phyloP scores from a whole-genome alignment of 2,888 invertebrate species.

The Carpatolechia fugitivella region DNA sequence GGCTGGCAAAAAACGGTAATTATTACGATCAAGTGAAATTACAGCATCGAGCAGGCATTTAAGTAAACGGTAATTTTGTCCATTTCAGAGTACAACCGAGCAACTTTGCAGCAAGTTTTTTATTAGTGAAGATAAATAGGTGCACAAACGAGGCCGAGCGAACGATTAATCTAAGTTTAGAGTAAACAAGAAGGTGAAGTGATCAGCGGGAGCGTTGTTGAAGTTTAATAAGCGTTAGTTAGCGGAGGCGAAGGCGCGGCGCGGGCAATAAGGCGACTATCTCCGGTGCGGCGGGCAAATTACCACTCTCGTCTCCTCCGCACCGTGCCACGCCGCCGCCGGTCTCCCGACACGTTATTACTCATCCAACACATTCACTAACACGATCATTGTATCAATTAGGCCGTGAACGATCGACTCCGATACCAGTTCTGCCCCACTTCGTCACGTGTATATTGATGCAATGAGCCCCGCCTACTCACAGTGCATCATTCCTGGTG shows the following conservation, averaged over 20 bases:
- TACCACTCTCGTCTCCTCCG: conserved; percentile 34
- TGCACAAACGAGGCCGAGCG: conserved; percentile 48
- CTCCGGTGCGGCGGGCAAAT: conserved; percentile 65
- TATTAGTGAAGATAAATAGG: conserved; percentile 55
- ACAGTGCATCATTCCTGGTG: not conserved
- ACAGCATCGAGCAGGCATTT: conserved; percentile 3
- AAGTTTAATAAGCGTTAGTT: conserved; percentile 79
- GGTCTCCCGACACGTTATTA: conserved; percentile 35
- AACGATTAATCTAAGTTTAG: conserved; percentile 77
- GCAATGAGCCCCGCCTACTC: conserved; percentile 4
- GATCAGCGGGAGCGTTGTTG: conserved; percentile 75
- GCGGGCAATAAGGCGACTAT: conserved; percentile 34
- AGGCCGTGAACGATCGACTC: conserved; percentile 37
- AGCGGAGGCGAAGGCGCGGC: conserved; percentile 57
- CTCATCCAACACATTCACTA: conserved; percentile 34
- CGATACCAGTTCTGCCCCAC: conserved; percentile 25
- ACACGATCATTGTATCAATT: conserved; percentile 40
- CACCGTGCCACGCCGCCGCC: conserved; percentile 21
- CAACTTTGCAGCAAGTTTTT: conserved; percentile 29
- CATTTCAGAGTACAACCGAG: conserved; percentile 10
- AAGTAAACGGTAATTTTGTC: conserved; percentile 1
- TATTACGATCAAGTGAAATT: conserved; percentile 1
- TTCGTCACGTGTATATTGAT: conserved; percentile 7
- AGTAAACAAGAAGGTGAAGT: conserved; percentile 76
- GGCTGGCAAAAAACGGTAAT: not conserved